Conservation (phyloP, 2,113 vertebrate genomes). For the Microtus oregoni region DNA sequence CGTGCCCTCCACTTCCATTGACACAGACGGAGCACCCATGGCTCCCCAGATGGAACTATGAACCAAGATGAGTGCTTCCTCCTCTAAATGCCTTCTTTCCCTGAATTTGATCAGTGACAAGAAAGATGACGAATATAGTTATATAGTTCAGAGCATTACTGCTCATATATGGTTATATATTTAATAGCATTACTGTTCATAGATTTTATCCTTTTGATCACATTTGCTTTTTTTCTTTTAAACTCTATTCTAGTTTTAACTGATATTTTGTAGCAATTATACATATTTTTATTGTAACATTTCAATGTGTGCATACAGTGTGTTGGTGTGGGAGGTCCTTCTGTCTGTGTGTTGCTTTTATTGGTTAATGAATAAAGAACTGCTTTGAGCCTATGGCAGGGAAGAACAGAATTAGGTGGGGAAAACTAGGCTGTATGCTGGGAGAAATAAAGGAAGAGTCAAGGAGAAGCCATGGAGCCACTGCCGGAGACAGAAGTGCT, state of each 20-base stretch:
- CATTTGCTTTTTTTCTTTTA: background rate
- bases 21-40: background rate
- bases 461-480: too few species aligned
- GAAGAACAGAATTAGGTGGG: too few species aligned
- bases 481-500: too few species aligned
- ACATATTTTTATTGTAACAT: background rate
- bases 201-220: background rate
- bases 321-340: too few species aligned
- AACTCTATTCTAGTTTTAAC: background rate
- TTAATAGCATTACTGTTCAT: background rate
- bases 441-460: too few species aligned
- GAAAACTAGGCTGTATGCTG: too few species aligned
- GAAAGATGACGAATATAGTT: background rate
- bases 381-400: too few species aligned
- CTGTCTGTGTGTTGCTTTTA: too few species aligned
- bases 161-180: background rate
- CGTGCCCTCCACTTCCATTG: too few species aligned
- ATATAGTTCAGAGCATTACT: background rate
- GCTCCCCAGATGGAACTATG: background rate
- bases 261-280: background rate
- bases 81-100: background rate
- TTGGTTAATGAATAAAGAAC: too few species aligned
- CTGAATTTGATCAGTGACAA: background rate
- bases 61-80: background rate
- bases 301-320: background rate